Percentiles rank a stretch among this genome's conserved stretches.
Conservation (phyloP, 2,797 vertebrate genomes). For the Micrastur ruficollis region DNA sequence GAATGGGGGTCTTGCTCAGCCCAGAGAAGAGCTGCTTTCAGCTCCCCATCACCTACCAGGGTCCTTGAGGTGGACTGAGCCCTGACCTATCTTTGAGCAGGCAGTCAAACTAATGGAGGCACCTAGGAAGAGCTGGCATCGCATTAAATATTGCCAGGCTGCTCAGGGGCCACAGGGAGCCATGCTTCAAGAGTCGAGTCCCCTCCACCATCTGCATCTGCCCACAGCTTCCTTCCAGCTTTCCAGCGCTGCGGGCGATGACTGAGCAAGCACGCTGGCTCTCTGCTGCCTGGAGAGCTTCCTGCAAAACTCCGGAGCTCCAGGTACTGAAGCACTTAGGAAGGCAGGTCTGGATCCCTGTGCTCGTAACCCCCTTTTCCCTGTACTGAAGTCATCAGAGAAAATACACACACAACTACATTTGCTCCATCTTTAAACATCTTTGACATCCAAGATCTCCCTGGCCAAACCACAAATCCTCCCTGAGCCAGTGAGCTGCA, state of each 20-base stretch:
- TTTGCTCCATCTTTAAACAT: not conserved
- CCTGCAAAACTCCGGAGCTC: not conserved
- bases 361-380: not conserved
- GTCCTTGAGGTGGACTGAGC: accelerated
- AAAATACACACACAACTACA: not conserved
- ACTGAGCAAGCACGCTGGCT: accelerated
- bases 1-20: not conserved
- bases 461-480: not conserved
- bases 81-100: not conserved
- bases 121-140: not conserved
- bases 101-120: too few species aligned
- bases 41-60: not conserved
- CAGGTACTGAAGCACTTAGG: not conserved
- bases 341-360: not conserved
- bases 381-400: not conserved
- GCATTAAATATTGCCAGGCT: accelerated
- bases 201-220: not conserved
- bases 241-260: accelerated
- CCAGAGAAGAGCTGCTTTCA: not conserved
- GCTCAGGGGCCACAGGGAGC: not conserved
- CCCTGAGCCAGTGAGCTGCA: not conserved
- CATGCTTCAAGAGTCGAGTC: not conserved
- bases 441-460: not conserved
- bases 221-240: not conserved
- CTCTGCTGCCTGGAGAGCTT: not conserved